phyloP scores from a whole-genome alignment of 1,140 invertebrate species.

The Solenopsis fugax region DNA sequence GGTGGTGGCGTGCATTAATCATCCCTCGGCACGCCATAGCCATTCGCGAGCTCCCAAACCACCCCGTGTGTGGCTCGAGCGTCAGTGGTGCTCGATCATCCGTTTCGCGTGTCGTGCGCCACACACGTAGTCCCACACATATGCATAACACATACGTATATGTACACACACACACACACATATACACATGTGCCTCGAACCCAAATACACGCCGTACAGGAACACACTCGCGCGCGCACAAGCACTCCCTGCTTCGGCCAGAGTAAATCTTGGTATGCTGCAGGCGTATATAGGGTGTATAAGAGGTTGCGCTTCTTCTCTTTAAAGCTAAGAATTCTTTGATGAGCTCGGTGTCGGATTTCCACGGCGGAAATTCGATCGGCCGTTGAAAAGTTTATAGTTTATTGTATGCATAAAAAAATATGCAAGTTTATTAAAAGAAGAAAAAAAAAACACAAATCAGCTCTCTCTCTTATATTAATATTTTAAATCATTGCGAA shows the following conservation, averaged over 20 bases:
- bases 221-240: conserved; percentile 18
- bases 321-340: neutral
- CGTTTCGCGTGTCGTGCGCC: conserved; percentile 65
- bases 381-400: neutral
- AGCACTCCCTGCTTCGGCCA: conserved; percentile 34
- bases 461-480: neutral
- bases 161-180: too few relatives aligned
- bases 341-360: conserved; percentile 12
- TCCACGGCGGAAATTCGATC: conserved; percentile 27
- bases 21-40: conserved; percentile 70
- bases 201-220: conserved; percentile 21
- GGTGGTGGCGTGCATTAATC: conserved; percentile 68
- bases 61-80: conserved; percentile 58
- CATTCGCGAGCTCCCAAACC: conserved; percentile 69
- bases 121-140: neutral
- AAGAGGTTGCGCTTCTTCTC: neutral
- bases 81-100: conserved; percentile 71
- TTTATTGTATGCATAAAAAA: neutral
- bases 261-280: conserved; percentile 64
- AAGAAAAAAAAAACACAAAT: neutral
- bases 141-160: too few relatives aligned
- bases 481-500: neutral
- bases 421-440: neutral
- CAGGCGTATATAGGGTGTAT: conserved; percentile 37
- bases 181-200: neutral